Evolutionary conservation across 2,113 vertebrate genomes (phyloP), one percentile per base, ranked within the genome.

Genomic region (Nothoprocta pentlandii): DNA sequence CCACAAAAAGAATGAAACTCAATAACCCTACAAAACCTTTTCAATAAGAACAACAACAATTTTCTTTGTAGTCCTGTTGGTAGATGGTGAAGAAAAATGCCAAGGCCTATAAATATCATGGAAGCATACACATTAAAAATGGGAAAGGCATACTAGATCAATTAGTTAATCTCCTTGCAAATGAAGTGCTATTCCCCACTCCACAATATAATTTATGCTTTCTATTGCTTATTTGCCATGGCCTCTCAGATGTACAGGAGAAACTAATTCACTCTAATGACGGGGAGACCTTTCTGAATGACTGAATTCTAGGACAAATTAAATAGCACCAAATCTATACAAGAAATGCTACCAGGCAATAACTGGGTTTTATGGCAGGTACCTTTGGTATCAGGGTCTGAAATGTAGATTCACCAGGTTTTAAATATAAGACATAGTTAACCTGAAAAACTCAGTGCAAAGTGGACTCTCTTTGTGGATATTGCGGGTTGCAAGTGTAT

Each of bases 181-280:
- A 87, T 69, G 15, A 78, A 85, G 39, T 84, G 44, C 2, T 87
- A 22, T 66, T 93, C 73, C 66, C 80, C 41, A 39, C 7, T 58
- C 34, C 34, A 49, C n/a, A 66, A 42, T 66, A 39, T 32, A 42
- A 84, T 62, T 84, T 78, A n/a, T 69, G 14, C 6, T 76, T 95
- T 81, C 20, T 79, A 73, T 53, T 79, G 62, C 49, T 73, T 84
- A 84, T 94, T 92, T 95, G 51, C 20, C 32, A 41, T 53, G 79
- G 69, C 30, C 6, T 30, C 81, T 89, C 63, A 89, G 51, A 82
- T 34, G 7, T 51, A 82, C 46, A 85, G 69, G 73, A 87, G 21
- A 81, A 92, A 79, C 8, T 3, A 79, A 81, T 86, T 73, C 15
- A 47, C 16, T 85, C 71, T 59, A 80, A 66, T 77, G 62, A 69